phyloP scores from a whole-genome alignment of 2,797 vertebrate genomes.

The Vespertilio murinus region DNA sequence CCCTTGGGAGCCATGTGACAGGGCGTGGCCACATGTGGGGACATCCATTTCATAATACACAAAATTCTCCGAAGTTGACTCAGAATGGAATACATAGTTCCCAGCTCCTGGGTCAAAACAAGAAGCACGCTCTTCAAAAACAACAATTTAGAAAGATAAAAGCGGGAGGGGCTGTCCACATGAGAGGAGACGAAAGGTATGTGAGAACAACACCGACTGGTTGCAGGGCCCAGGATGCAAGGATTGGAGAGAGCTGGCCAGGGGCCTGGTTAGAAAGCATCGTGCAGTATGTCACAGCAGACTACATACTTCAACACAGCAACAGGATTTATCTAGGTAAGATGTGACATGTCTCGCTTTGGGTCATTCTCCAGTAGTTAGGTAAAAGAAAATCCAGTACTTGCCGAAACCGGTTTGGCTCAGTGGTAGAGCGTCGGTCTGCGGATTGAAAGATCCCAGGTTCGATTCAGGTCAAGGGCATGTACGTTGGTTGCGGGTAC shows the following conservation, averaged over 20 bases:
- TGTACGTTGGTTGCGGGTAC: no score
- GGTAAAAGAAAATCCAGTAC: not conserved
- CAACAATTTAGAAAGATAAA: not conserved
- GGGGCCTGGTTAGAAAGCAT: no score
- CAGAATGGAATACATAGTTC: not conserved
- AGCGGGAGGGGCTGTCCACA: not conserved
- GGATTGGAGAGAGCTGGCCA: not conserved
- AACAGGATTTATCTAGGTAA: not conserved
- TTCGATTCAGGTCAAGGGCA: no score
- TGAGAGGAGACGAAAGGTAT: not conserved
- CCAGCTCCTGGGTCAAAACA: not conserved
- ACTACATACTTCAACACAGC: not conserved
- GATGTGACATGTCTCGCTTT: not conserved
- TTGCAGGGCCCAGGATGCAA: not conserved
- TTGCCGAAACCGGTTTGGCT: no score
- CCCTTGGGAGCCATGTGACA: not conserved
- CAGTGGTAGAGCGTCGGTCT: no score
- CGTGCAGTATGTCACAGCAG: not conserved
- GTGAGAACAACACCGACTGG: fast-evolving
- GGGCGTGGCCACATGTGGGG: not conserved
- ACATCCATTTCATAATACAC: not conserved
- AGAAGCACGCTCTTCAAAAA: not conserved
- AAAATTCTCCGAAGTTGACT: not conserved
- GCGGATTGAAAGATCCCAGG: no score
- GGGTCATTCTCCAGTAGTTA: no score